Conservation (phyloP, 2,888 invertebrate species). For the Mantis religiosa region DNA sequence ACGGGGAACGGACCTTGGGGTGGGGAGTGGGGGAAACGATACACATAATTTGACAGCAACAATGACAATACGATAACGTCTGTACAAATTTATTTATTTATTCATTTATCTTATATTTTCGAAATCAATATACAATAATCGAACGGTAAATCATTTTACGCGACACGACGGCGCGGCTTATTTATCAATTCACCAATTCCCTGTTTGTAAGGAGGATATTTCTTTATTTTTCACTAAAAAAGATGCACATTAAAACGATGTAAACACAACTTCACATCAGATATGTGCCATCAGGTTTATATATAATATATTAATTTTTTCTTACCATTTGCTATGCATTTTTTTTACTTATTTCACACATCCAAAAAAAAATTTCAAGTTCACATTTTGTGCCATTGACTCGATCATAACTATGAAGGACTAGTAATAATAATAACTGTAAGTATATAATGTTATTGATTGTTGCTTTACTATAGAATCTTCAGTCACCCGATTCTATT, state of each 20-base stretch:
- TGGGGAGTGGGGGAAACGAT: background rate
- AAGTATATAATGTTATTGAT: constrained; percentile 17
- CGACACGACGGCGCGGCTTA: background rate
- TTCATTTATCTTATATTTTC: background rate
- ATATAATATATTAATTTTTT: background rate
- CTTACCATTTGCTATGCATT: background rate
- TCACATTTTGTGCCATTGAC: constrained; percentile 20
- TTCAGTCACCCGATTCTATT: constrained; percentile 13
- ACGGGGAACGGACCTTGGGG: background rate
- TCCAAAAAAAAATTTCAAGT: constrained; percentile 11
- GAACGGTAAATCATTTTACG: background rate
- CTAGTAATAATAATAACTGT: constrained; percentile 11
- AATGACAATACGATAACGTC: constrained; percentile 22
- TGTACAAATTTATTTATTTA: constrained; percentile 18
- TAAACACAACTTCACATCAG: constrained; percentile 22
- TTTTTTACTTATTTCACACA: constrained; percentile 6
- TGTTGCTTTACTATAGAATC: constrained; percentile 19
- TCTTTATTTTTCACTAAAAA: constrained; percentile 14
- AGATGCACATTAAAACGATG: constrained; percentile 24
- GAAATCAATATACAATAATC: constrained; percentile 12
- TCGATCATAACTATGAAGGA: constrained; percentile 7
- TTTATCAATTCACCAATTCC: background rate
- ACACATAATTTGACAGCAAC: constrained; percentile 22
- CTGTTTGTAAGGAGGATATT: background rate
- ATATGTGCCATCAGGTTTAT: constrained; percentile 18